Evolutionary conservation across 2,113 vertebrate species (phyloP), one percentile per base, ranked within the genome.

Genomic region (Pseudopodoces humilis): DNA sequence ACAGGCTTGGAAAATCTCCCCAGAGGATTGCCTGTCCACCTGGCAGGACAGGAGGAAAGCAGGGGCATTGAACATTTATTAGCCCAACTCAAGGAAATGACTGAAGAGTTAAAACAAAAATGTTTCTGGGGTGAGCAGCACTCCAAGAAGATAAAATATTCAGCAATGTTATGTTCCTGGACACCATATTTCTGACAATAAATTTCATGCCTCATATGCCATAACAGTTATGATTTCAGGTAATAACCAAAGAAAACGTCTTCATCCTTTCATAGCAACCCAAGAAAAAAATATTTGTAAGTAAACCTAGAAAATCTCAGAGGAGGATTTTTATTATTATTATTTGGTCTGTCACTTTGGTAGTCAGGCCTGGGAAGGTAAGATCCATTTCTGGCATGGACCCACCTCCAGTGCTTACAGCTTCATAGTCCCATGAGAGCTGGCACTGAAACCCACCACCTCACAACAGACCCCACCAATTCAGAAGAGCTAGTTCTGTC

Each of bases 141-240:
- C 27, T 94, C 88, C 80, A 90, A 68, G 58, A 74, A 71, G 74
- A 91, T 59, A 92, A 97, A 95, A 91, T 75, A 95, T 72, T 83
- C 86, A 83, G 82, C 56, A 86, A 30, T 10, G 3, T 63, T 86
- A 60, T 39, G 68, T 72, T 95, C 90, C 90, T 60, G 65, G 90
- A 78, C 58, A 91, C 75, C 56, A 10, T 83, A 81, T 89, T 94
- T 95, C 52, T 79, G 86, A 95, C 88, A 96, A 94, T 96, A 96
- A 95, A 96, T 95, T 93, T 96, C 92, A 97, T 87, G 92, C 86
- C 81, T 97, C 86, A 65, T 89, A 87, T 87, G 81, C 83, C 90
- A 86, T 74, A 96, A 86, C 63, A 91, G 86, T 92, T 95, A 93
- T 2, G 25, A 91, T 90, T 86, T 87, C 88, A 93, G 91, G 89